These are phyloP conservation scores for Mionectes macconnelli DNA, from an alignment of 2,113 vertebrate genomes.

Conservation along the genomic window DNA sequence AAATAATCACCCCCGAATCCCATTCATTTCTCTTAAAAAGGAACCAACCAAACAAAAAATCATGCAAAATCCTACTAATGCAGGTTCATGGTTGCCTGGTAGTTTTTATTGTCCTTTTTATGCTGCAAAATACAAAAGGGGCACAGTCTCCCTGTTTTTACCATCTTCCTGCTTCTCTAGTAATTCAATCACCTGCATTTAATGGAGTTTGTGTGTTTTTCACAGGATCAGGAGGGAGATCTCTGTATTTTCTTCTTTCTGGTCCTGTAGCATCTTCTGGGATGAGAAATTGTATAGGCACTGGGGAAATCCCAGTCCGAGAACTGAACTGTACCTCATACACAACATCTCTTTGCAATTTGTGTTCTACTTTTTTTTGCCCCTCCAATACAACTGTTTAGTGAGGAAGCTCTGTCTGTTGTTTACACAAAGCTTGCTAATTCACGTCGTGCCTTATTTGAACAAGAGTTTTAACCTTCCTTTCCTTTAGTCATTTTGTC, in stretches of 20 bases:
- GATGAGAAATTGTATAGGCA: neutral
- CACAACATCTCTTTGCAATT: neutral
- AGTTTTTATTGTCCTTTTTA: neutral
- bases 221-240: neutral
- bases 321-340: accelerated
- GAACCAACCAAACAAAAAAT: neutral
- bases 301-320: neutral
- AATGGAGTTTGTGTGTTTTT: neutral
- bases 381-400: neutral
- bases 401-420: neutral
- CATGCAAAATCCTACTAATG: neutral
- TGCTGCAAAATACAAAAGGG: neutral
- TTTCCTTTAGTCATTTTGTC: neutral
- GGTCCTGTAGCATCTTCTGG: neutral
- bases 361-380: neutral
- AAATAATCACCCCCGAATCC: neutral
- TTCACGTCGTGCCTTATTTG: neutral
- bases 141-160: neutral
- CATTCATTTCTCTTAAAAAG: neutral
- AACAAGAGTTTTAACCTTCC: neutral
- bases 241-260: neutral
- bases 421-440: neutral
- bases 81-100: neutral
- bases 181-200: neutral
- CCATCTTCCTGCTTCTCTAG: neutral